Evolutionary conservation across 2,797 vertebrate species (phyloP).

Genomic region (Antennarius maculatus): DNA sequence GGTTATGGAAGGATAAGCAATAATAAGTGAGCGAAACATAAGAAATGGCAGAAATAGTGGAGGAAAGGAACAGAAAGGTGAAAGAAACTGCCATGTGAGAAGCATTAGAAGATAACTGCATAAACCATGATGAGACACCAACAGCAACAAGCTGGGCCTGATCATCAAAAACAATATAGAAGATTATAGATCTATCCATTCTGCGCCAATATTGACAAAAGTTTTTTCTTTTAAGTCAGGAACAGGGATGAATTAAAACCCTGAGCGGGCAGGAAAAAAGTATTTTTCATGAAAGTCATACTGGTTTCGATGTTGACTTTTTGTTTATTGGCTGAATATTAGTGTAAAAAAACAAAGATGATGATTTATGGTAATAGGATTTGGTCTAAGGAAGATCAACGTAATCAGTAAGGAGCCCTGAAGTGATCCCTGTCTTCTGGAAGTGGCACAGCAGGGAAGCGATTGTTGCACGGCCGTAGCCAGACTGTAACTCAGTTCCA

Average conservation of each 20-base stretch:
- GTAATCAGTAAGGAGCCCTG: constrained; percentile 56
- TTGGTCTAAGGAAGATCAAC: constrained; percentile 64
- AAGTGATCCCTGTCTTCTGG: constrained; percentile 60
- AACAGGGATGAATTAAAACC: neutral
- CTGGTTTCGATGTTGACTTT: constrained; percentile 6
- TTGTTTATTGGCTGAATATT: constrained; percentile 31
- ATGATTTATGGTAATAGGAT: constrained; percentile 71
- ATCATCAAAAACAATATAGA: constrained; percentile 2
- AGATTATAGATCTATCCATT: neutral
- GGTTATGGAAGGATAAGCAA: constrained; percentile 11
- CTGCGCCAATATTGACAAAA: neutral
- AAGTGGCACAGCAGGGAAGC: constrained; percentile 48
- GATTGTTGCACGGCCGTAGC: constrained; percentile 35
- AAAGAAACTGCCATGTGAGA: constrained; percentile 72
- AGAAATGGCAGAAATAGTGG: constrained; percentile 40
- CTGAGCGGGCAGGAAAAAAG: neutral
- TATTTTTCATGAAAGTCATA: constrained; percentile 13
- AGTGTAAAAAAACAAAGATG: constrained; percentile 43
- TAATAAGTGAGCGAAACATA: constrained; percentile 22
- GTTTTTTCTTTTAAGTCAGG: no score
- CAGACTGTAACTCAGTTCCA: constrained; percentile 41
- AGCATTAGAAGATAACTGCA: constrained; percentile 73
- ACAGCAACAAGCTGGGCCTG: constrained; percentile 41
- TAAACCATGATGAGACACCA: constrained; percentile 77
- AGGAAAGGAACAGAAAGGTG: constrained; percentile 26